A percentile compares a stretch with the other conserved stretches of the same genome.
Conservation (phyloP, 2,113 vertebrate genomes). For the Odontesthes bonariensis region DNA sequence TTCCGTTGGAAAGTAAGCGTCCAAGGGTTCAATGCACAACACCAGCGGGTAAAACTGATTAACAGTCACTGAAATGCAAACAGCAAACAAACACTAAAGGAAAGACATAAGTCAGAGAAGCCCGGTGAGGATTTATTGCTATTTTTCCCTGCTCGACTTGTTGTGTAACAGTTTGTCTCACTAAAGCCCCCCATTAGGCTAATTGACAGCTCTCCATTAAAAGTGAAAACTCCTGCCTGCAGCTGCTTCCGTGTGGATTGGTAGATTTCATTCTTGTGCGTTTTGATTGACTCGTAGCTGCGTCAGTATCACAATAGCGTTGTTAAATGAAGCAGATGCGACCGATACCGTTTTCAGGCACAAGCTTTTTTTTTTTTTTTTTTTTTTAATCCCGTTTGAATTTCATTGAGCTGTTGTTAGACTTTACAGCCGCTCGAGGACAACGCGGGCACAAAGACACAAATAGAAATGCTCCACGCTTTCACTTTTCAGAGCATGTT, state of each 20-base stretch:
- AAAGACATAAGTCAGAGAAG: constrained; percentile 26
- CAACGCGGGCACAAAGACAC: neutral
- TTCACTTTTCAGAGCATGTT: neutral
- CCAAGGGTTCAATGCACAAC: constrained; percentile 15
- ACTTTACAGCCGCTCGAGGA: constrained; percentile 30
- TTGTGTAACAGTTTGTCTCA: constrained; percentile 39
- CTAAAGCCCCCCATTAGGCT: constrained; percentile 54
- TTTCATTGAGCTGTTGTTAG: constrained; percentile 32
- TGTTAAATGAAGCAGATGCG: constrained; percentile 35
- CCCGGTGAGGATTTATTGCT: constrained; percentile 37
- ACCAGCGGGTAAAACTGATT: constrained; percentile 37
- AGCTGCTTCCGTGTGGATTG: constrained; percentile 43
- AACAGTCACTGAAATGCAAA: constrained; percentile 8
- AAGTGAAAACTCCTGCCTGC: constrained; percentile 35
- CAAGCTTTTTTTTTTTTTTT: constrained; percentile 36
- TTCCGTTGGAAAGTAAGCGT: neutral
- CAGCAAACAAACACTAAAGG: neutral
- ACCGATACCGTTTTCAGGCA: constrained; percentile 34
- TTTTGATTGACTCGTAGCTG: constrained; percentile 31
- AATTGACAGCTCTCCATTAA: constrained; percentile 50
- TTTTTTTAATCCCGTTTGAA: constrained; percentile 6
- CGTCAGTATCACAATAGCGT: constrained; percentile 12
- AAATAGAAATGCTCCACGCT: neutral
- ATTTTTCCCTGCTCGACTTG: constrained; percentile 9
- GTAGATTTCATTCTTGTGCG: constrained; percentile 3